Percentiles rank a stretch among this genome's conserved stretches.
These are phyloP conservation scores for Idaea biselata DNA, from an alignment of 2,888 invertebrate genomes.

Conservation along the genomic window DNA sequence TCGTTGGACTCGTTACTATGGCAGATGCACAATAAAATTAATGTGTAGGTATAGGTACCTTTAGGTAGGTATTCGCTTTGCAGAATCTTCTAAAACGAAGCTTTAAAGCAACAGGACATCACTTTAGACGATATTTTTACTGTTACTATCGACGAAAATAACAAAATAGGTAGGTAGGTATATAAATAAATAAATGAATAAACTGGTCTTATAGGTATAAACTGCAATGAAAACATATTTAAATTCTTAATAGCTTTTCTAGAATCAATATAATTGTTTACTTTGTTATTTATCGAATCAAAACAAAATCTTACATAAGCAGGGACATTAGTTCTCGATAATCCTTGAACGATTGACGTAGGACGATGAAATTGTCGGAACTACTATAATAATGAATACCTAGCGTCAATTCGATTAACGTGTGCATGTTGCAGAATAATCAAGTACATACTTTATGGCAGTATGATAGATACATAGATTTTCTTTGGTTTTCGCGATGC, in stretches of 20 bases:
- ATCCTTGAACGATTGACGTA: neutral
- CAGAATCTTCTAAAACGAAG: too few species aligned
- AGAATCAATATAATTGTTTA: neutral
- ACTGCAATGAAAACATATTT: neutral
- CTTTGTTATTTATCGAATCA: neutral
- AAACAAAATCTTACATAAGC: neutral
- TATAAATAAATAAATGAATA: too few species aligned
- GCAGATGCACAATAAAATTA: too few species aligned
- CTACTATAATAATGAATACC: neutral
- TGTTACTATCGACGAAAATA: too few species aligned
- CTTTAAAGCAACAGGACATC: too few species aligned
- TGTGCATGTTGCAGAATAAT: neutral
- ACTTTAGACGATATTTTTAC: too few species aligned
- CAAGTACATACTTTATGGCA: neutral
- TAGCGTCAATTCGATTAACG: neutral
- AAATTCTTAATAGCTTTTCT: neutral
- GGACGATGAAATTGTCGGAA: neutral
- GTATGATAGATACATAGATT: too few species aligned
- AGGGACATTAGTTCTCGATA: neutral
- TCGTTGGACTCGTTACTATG: too few species aligned
- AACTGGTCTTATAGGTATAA: neutral
- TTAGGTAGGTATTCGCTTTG: too few species aligned
- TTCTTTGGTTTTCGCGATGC: too few species aligned
- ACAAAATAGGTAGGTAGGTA: too few species aligned
- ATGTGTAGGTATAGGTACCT: too few species aligned